Percentiles rank a stretch among this genome's conserved stretches.
Evolutionary conservation across 2,113 vertebrate species (phyloP).

Genomic region (Lamprologus speciosus): DNA sequence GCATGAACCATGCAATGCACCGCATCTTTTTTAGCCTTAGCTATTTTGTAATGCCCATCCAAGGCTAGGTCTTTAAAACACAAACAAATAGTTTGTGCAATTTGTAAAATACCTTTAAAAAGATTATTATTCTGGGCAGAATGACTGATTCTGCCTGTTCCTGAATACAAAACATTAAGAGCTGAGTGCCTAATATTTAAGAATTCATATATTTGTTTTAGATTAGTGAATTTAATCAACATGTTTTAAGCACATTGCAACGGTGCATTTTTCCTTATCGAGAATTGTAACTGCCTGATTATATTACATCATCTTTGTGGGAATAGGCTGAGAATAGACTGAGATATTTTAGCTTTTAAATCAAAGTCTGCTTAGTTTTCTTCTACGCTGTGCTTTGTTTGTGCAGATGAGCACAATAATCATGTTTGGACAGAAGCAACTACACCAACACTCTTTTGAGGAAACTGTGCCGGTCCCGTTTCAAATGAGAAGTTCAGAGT

Average conservation of each 20-base stretch:
- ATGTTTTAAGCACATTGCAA: background rate
- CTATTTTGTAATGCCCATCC: background rate
- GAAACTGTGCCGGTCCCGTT: background rate
- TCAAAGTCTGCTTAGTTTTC: background rate
- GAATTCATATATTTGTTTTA: background rate
- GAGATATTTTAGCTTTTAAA: background rate
- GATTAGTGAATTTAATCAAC: background rate
- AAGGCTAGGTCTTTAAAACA: background rate
- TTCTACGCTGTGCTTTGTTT: background rate
- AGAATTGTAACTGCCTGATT: background rate
- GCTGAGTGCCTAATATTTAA: background rate
- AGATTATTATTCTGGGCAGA: background rate
- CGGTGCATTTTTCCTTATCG: background rate
- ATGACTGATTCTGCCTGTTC: background rate
- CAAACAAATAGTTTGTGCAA: background rate
- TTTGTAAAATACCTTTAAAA: background rate
- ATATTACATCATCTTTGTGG: background rate
- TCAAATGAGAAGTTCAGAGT: background rate
- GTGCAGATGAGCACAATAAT: background rate
- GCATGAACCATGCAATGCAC: background rate
- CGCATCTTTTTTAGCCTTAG: background rate
- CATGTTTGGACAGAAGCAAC: background rate
- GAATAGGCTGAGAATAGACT: background rate
- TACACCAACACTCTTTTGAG: background rate
- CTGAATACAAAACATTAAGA: background rate